Base-by-base conservation (phyloP, 2,888 invertebrate genomes). In the Drosophila peninsularis region DNA sequence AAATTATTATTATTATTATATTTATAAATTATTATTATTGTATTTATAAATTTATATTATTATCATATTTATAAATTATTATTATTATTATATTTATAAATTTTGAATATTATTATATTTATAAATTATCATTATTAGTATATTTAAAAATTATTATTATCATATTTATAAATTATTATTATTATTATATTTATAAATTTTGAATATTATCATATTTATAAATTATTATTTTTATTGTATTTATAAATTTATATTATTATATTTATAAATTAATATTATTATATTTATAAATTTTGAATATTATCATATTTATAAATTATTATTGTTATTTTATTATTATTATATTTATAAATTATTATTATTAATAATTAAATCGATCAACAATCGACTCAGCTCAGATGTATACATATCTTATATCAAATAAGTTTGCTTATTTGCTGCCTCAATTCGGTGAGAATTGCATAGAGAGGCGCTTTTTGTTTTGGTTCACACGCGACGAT, bases 401-500 rank as follows among this genome's bases (percentile, higher is more conserved):
- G 5, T n/a, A 10, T 21, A 5, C 6, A 47, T 30, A 30, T 17
- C 7, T 0, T 3, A 14, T 14, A 34, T 21, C 49, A 34, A 21
- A 34, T 21, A 14, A 10, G 9, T 11, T 30, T 27, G 4, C 0
- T 30, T 7, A 47, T 19, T 32, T 4, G 10, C 47, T 21, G 27
- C 3, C 21, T n/a, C 4, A 21, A 34, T 62, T 11, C 30, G 10
- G 24, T 65, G 65, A 58, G 79, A 69, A 57, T 49, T 39, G 44
- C 19, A 19, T 42, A 52, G 62, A 66, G 56, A 41, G 67, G 37
- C 49, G 44, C 3, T 19, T 50, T 60, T 32, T 55, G 34, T 41
- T 52, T 82, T 52, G 39, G 80, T 88, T 83, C 89, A 80, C 88
- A 83, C 74, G 80, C 44, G 45, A 27, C 39, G 44, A 56, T 50